Evolutionary conservation across 2,113 vertebrate species (phyloP).

Genomic region (Antechinus stuartii): DNA sequence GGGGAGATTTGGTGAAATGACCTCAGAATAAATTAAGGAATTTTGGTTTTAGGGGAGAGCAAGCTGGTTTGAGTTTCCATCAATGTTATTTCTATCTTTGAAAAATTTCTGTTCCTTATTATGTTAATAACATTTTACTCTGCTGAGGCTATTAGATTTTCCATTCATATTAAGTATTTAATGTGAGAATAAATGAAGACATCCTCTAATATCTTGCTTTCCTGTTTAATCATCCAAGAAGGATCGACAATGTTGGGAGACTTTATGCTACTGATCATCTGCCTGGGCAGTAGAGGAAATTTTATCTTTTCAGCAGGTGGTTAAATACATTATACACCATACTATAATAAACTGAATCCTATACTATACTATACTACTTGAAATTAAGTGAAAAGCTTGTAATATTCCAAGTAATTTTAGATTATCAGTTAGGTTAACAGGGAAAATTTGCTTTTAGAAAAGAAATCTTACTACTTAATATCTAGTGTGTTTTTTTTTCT

Average conservation of each 20-base stretch:
- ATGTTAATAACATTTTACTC: too few species aligned
- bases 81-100: not conserved
- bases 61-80: too few species aligned
- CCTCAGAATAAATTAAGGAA: too few species aligned
- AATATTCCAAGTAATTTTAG: not conserved
- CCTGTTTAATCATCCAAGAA: too few species aligned
- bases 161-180: not conserved
- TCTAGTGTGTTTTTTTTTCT: too few species aligned
- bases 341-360: too few species aligned
- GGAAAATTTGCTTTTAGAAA: not conserved
- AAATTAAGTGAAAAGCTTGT: not conserved
- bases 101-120: not conserved
- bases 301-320: not conserved
- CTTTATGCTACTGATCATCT: not conserved
- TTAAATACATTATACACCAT: too few species aligned
- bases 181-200: not conserved
- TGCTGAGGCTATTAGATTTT: too few species aligned
- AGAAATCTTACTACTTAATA: not conserved
- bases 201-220: not conserved
- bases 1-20: too few species aligned
- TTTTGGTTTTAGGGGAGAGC: too few species aligned
- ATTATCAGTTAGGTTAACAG: not conserved
- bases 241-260: not conserved
- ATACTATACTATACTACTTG: not conserved
- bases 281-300: not conserved